Evolutionary conservation across 37 sponge, comb jelly and placozoan genomes (phyloP), one percentile per base, ranked within the genome.

Genomic region (Beroe forskalii): DNA sequence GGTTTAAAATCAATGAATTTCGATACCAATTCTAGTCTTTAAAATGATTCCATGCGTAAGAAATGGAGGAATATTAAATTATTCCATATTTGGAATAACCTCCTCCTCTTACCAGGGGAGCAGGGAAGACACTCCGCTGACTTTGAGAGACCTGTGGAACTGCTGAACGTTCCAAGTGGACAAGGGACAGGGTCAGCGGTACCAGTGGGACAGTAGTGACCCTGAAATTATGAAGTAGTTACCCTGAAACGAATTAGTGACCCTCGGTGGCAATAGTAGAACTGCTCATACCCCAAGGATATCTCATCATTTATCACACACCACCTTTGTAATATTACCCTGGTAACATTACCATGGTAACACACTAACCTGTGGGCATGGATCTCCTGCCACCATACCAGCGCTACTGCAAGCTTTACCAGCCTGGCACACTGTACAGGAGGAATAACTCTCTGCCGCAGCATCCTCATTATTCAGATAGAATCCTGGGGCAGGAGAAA

Each of bases 131-230:
- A 91, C 30, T 90, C 64, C 1, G 62, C 66, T 4, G 63, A 60
- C 19, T 36, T 91, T 24, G 20, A 14, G 36, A 91, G 89, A 3
- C 63, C 66, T 8, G 41, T 61, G 30, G 62, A 40, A 31, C 22
- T 60, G 22, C 89, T 36, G 35, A 55, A 91, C 6, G 72, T 89
- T 4, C 92, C 92, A 3, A 61, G 55, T 6, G 86, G 89, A 61
- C 92, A 91, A 22, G 64, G 62, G 1, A 91, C 64, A 12, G 92
- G 92, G 43, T 80, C 62, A n/a, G 89, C 62, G 0, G 86, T 89
- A 32, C 92, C 92, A n/a, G 35, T 63, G n/a, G 92, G 92, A 41
- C 92, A 91, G 33, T 89, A 91, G 32, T 91, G 89, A 32, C 63
- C 80, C 86, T 80, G 86, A 12, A 36, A 38, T 8, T 6, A 24